A percentile compares a stretch with the other conserved stretches of the same genome.
phyloP scores from a whole-genome alignment of 2,113 vertebrate species.

The Pangasianodon hypophthalmus region DNA sequence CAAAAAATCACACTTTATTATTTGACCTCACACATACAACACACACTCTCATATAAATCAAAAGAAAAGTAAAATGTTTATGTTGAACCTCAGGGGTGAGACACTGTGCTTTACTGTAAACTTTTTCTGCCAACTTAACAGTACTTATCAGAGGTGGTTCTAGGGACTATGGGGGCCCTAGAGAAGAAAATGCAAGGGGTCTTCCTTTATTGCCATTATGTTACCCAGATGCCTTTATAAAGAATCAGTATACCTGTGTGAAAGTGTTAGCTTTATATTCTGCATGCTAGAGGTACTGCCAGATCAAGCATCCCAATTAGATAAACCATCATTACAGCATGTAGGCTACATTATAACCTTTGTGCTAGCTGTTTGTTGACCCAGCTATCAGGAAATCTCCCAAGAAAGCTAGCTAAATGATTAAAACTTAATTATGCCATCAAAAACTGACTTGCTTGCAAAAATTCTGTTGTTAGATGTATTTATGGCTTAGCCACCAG shows the following conservation, averaged over 20 bases:
- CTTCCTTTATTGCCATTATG: not conserved
- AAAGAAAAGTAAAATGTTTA: not conserved
- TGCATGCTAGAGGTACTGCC: not conserved
- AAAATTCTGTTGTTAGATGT: not conserved
- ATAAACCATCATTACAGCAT: not conserved
- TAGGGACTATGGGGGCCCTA: not conserved
- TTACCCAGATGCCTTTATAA: not conserved
- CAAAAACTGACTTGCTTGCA: not conserved
- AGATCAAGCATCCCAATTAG: not conserved
- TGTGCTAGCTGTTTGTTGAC: not conserved
- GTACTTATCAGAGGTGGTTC: not conserved
- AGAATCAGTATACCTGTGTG: not conserved
- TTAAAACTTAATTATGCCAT: not conserved
- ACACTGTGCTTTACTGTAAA: not conserved
- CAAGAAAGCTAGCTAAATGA: not conserved
- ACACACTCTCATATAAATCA: constrained; percentile 7
- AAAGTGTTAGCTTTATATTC: not conserved
- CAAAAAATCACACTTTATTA: constrained; percentile 13
- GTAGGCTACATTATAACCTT: not conserved
- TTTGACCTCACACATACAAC: not conserved
- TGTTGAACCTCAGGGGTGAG: not conserved
- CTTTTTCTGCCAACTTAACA: not conserved
- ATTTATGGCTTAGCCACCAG: not conserved
- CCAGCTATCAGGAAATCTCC: not conserved
- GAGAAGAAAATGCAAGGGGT: not conserved